Evolutionary conservation across 1,140 invertebrate species (phyloP).

Genomic region (Trichonephila clavata): DNA sequence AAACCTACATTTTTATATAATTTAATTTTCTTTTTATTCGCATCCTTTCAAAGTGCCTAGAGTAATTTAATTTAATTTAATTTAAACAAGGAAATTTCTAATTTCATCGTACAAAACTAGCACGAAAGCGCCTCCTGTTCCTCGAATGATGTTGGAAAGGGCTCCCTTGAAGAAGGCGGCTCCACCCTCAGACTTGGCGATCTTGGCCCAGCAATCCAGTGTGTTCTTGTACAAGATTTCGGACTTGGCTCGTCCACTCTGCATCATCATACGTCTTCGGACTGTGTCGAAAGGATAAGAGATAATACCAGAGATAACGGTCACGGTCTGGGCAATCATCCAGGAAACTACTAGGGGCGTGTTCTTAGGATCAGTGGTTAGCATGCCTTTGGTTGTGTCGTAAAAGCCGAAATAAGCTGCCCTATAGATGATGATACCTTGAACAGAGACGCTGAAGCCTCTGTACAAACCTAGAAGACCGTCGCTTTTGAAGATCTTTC

Average conservation of each 20-base stretch:
- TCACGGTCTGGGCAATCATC: slow-evolving; percentile 92
- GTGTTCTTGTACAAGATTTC: slow-evolving; percentile 92
- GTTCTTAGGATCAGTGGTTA: slow-evolving; percentile 89
- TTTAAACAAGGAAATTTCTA: slow-evolving; percentile 82
- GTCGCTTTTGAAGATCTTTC: slow-evolving; percentile 93
- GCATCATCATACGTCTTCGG: slow-evolving; percentile 96
- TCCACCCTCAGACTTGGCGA: slow-evolving; percentile 87
- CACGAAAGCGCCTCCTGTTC: slow-evolving; percentile 90
- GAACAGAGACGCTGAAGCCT: slow-evolving; percentile 95
- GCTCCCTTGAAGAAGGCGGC: slow-evolving; percentile 92
- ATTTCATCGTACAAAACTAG: slow-evolving; percentile 90
- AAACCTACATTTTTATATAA: slow-evolving; percentile 36
- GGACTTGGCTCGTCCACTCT: slow-evolving; percentile 87
- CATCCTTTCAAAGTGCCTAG: slow-evolving; percentile 57
- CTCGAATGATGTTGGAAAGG: slow-evolving; percentile 89
- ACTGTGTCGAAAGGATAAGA: slow-evolving; percentile 98
- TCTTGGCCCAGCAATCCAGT: slow-evolving; percentile 90
- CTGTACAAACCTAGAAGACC: slow-evolving; percentile 93
- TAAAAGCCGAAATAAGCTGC: slow-evolving; percentile 97
- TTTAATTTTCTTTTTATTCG: slow-evolving; percentile 36
- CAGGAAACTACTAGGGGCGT: slow-evolving; percentile 92
- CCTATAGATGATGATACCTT: slow-evolving; percentile 86
- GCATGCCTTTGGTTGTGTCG: slow-evolving; percentile 93
- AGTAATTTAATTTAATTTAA: slow-evolving; percentile 56
- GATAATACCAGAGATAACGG: slow-evolving; percentile 92